Base-by-base conservation (phyloP, 2,888 invertebrate genomes). In the Ichneumon xanthorius region DNA sequence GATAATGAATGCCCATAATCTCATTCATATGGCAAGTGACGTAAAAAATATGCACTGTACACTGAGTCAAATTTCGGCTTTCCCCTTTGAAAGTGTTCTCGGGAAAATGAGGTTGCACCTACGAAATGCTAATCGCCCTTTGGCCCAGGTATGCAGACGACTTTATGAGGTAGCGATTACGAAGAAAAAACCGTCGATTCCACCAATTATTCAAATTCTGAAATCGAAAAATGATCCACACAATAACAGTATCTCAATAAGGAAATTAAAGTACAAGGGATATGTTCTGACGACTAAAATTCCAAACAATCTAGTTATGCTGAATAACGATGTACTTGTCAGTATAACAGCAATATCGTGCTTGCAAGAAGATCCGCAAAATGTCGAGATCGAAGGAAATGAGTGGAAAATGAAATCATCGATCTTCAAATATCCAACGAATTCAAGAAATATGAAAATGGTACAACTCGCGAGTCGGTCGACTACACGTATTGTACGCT, bases 51-150 rank as follows among this genome's bases (percentile, higher is more conserved):
- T 79, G 77, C 45, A 45, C 19, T 82, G 82, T 61, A 61, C 53
- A 14, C 26, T 85, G 11, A 82, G 22, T 55, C n/a, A 72, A 26
- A 50, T 85, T 37, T 77, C 68, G 11, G 82, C 84, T 22, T 86
- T 84, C 68, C 85, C 82, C 40, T 86, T 86, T 63, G 84, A 87
- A 71, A 82, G 40, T 63, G 7, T 67, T 11, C 67, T 86, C 1
- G 63, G 70, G 4, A 76, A 79, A 81, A 79, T 87, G 3, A 86
- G 84, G 82, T 67, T 14, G 30, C 45, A 37, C 11, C 9, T 86
- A 7, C 71, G 82, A 7, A 75, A 72, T 40, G 75, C 72, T 1
- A 45, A 76, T 68, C 48, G 76, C 16, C 76, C 84, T 26, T 40
- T 87, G 14, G 61, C 80, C 16, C 87, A 84, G 30, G 53, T 84